Evolutionary conservation across 2,113 vertebrate species (phyloP).

Genomic region (Silurus glanis): DNA sequence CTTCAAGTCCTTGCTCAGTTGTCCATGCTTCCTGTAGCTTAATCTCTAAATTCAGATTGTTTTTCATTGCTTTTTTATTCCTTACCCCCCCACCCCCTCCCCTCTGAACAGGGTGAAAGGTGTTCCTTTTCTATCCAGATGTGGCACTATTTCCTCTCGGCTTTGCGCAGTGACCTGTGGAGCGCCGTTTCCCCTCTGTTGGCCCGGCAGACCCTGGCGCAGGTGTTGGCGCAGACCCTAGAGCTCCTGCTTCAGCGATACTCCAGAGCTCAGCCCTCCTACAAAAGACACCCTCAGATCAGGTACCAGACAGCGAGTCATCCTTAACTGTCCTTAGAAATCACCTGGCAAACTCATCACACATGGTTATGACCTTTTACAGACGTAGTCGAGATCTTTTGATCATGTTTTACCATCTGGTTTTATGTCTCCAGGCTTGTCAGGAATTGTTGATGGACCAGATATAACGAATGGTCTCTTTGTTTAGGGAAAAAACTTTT

Average conservation of each 20-base stretch:
- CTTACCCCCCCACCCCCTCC: constrained; percentile 37
- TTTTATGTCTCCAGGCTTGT: constrained; percentile 32
- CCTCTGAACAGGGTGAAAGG: constrained; percentile 85
- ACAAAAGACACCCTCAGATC: constrained; percentile 87
- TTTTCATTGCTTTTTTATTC: constrained; percentile 58
- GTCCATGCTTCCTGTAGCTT: constrained; percentile 59
- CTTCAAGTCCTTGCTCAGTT: constrained; percentile 43
- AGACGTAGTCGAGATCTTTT: constrained; percentile 22
- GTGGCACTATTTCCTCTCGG: constrained; percentile 95
- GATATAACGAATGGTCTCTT: constrained; percentile 27
- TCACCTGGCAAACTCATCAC: constrained; percentile 36
- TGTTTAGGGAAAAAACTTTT: background rate
- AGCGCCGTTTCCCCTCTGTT: constrained; percentile 74
- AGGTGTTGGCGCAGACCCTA: constrained; percentile 84
- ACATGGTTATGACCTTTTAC: constrained; percentile 16
- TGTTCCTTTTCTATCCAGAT: constrained; percentile 96
- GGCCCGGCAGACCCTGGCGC: constrained; percentile 81
- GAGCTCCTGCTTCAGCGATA: constrained; percentile 85
- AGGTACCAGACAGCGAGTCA: constrained; percentile 73
- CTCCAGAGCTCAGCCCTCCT: constrained; percentile 79
- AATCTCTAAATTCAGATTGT: constrained; percentile 58
- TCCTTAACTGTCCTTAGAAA: background rate
- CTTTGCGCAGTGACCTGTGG: constrained; percentile 89
- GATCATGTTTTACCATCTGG: constrained; percentile 31
- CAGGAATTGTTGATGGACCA: constrained; percentile 7